Conservation (phyloP, 2,797 vertebrate genomes). For the Semotilus atromaculatus region DNA sequence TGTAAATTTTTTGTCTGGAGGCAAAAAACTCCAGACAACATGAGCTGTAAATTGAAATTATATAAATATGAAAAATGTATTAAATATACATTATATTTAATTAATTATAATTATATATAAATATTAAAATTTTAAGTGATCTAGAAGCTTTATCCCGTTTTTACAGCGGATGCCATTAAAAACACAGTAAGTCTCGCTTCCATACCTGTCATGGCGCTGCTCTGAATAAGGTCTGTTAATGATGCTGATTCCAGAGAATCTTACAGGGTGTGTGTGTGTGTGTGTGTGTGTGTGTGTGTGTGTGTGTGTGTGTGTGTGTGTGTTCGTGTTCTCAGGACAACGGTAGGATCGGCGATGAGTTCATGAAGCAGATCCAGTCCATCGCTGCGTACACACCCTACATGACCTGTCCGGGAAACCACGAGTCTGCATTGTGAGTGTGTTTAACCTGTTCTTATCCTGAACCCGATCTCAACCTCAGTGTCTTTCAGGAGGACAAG, state of each 20-base stretch:
- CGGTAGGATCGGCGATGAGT: constrained; percentile 85
- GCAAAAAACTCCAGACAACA: neutral
- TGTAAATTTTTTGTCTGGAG: no score
- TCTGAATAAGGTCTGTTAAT: neutral
- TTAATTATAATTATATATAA: no score
- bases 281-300: no score
- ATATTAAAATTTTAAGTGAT: no score
- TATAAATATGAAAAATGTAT: no score
- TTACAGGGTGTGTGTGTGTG: no score
- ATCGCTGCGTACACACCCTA: constrained; percentile 89
- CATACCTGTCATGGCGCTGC: neutral
- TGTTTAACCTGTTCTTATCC: neutral
- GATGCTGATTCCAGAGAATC: no score
- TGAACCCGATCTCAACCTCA: neutral
- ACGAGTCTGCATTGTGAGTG: constrained; percentile 86
- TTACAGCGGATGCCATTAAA: neutral
- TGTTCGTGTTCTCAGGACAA: constrained; percentile 75
- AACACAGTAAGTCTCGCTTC: neutral
- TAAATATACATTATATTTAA: no score
- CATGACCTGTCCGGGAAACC: constrained; percentile 93
- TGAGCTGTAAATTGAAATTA: neutral
- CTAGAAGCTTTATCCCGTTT: neutral
- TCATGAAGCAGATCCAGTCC: constrained; percentile 88
- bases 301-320: neutral
- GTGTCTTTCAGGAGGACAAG: constrained; percentile 26